phyloP scores from a whole-genome alignment of 2,797 vertebrate genomes.

The Hydrocynus forskahlii region DNA sequence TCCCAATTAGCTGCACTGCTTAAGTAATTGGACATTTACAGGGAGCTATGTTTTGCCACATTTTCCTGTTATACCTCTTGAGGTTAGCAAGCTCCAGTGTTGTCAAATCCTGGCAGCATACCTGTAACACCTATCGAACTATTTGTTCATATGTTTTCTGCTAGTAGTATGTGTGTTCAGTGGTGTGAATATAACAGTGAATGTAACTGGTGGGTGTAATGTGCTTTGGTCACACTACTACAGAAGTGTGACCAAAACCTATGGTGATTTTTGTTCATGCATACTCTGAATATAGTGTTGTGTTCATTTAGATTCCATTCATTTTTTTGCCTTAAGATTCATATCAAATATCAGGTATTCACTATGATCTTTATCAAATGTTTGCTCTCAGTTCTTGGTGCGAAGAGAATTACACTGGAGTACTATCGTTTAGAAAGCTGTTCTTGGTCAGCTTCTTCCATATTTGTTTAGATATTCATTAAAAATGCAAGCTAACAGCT shows the following conservation, averaged over 20 bases:
- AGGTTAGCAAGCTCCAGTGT: neutral
- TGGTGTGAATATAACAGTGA: neutral
- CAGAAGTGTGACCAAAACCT: neutral
- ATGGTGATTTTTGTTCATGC: neutral
- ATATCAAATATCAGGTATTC: neutral
- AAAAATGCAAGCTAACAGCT: neutral
- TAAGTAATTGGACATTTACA: neutral
- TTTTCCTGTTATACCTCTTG: conserved; percentile 3
- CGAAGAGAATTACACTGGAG: neutral
- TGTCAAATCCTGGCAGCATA: neutral
- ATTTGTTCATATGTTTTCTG: neutral
- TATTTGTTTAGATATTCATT: neutral
- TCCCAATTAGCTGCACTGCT: neutral
- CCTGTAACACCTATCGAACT: neutral
- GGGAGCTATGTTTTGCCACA: neutral
- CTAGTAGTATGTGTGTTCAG: neutral
- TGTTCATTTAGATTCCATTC: neutral
- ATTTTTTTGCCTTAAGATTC: neutral
- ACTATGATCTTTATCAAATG: neutral
- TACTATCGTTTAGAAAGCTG: neutral
- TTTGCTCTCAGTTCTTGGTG: neutral
- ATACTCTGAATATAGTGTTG: neutral
- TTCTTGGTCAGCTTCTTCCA: neutral
- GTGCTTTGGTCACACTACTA: neutral
- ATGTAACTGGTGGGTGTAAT: neutral